These are phyloP conservation scores for Apamea sordens DNA, from an alignment of 2,888 invertebrate species.

Conservation along the genomic window DNA sequence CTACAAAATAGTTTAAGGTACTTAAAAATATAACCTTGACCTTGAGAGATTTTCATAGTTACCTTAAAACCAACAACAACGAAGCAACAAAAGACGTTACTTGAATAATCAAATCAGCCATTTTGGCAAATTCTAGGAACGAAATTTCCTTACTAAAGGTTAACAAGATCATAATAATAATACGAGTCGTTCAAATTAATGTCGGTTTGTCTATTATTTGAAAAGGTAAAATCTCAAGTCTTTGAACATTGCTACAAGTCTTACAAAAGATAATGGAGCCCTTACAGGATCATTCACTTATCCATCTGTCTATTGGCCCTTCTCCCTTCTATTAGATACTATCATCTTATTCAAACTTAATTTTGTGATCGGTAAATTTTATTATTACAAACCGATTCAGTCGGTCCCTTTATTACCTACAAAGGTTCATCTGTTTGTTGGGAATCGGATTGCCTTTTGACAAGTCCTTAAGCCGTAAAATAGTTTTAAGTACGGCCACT, in stretches of 20 bases:
- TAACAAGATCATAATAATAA: constrained; percentile 7
- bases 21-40: not conserved
- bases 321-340: constrained; percentile 13
- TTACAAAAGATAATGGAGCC: constrained; percentile 40
- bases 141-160: not conserved
- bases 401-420: constrained; percentile 38
- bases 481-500: constrained; percentile 32
- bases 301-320: constrained; percentile 33
- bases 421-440: constrained; percentile 37
- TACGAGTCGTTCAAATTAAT: constrained; percentile 31
- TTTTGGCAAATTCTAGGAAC: constrained; percentile 6
- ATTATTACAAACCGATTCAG: constrained; percentile 47
- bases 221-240: constrained; percentile 15
- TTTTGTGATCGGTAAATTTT: constrained; percentile 60
- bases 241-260: not conserved
- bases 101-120: not conserved
- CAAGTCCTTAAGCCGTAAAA: constrained; percentile 28
- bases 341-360: constrained; percentile 55
- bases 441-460: constrained; percentile 24
- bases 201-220: not conserved
- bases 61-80: not conserved
- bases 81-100: not conserved
- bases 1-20: not conserved
- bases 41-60: not conserved
- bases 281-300: constrained; percentile 54